Conservation (phyloP, 2,797 vertebrate species). For the Glyptemys insculpta region DNA sequence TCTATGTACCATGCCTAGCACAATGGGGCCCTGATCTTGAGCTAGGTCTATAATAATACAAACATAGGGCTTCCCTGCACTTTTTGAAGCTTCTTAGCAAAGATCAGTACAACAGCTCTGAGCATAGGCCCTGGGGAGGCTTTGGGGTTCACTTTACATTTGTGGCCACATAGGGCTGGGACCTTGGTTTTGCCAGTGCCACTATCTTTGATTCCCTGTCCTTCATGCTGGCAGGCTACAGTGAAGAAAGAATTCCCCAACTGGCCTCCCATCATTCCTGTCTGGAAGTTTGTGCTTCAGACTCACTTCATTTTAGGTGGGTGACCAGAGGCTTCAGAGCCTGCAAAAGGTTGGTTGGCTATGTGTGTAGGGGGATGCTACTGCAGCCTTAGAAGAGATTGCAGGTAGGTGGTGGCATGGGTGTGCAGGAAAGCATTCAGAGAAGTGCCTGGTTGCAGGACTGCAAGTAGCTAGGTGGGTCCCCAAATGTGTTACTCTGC, state of each 20-base stretch:
- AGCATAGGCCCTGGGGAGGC: not conserved
- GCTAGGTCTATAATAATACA: not conserved
- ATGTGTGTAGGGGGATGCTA: not conserved
- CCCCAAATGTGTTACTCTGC: not conserved
- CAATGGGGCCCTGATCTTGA: not conserved
- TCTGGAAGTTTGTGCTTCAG: not conserved
- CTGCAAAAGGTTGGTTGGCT: not conserved
- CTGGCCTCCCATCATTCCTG: not conserved
- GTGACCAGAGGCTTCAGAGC: not conserved
- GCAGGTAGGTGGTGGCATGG: not conserved
- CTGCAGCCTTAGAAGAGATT: not conserved
- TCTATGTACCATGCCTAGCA: accelerated
- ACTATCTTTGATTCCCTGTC: not conserved
- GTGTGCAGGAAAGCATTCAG: not conserved
- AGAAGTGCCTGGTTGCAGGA: not conserved
- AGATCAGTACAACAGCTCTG: not conserved
- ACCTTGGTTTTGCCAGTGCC: not conserved
- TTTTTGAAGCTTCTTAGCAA: not conserved
- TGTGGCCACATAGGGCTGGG: too few relatives aligned
- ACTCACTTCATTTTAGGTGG: not conserved
- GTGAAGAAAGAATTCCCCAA: not conserved
- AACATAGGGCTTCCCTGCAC: not conserved
- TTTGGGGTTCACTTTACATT: not conserved
- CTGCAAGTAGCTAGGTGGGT: not conserved
- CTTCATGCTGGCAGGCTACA: not conserved